phyloP scores from a whole-genome alignment of 2,797 vertebrate species.

The Notoglanidium macrostoma region DNA sequence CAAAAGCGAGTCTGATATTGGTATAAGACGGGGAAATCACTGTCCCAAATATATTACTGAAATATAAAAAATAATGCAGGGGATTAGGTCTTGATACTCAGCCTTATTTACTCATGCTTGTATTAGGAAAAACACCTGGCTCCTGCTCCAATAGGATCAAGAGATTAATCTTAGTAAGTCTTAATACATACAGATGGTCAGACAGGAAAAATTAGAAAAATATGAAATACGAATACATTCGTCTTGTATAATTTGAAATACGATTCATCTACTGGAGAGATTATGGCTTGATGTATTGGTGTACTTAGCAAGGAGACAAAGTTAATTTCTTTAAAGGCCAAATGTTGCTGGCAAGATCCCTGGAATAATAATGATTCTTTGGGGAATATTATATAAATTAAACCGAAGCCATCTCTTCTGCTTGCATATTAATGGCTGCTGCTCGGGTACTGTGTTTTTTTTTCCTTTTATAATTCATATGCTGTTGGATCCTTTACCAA shows the following conservation, averaged over 20 bases:
- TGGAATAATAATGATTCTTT: slow-evolving; percentile 78
- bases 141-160: slow-evolving; percentile 84
- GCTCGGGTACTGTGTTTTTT: slow-evolving; percentile 59
- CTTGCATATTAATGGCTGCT: slow-evolving; percentile 75
- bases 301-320: slow-evolving; percentile 84
- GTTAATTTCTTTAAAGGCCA: slow-evolving; percentile 84
- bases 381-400: slow-evolving; percentile 80
- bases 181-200: slow-evolving; percentile 90
- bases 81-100: slow-evolving; percentile 85
- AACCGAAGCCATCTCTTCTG: slow-evolving; percentile 73
- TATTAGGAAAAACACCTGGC: slow-evolving; percentile 82
- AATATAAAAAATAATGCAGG: slow-evolving; percentile 79
- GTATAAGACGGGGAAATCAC: slow-evolving; percentile 66
- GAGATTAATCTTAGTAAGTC: slow-evolving; percentile 90
- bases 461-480: slow-evolving; percentile 67
- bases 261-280: slow-evolving; percentile 84
- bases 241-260: slow-evolving; percentile 84
- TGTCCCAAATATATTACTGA: slow-evolving; percentile 75
- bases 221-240: slow-evolving; percentile 91
- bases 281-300: slow-evolving; percentile 85
- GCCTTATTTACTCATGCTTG: slow-evolving; percentile 78
- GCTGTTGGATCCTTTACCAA: slow-evolving; percentile 61
- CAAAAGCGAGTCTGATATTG: slow-evolving; percentile 62
- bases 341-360: slow-evolving; percentile 74
- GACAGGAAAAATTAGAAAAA: slow-evolving; percentile 92